phyloP scores from a whole-genome alignment of 2,888 invertebrate species.

The Thalpophila matura region DNA sequence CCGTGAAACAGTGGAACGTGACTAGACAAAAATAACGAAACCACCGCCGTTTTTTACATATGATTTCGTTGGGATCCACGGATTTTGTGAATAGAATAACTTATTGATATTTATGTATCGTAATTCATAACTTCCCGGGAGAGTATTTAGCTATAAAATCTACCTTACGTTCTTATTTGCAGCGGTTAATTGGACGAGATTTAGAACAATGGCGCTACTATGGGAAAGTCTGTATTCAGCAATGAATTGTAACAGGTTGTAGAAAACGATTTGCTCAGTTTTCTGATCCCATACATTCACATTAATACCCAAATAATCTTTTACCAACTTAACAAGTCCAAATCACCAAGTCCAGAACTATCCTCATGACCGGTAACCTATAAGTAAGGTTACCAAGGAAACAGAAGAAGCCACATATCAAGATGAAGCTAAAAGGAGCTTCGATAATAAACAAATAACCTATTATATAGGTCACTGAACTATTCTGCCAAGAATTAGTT shows the following conservation, averaged over 20 bases:
- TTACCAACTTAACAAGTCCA: too few species aligned
- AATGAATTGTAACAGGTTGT: too few species aligned
- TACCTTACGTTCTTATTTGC: not conserved
- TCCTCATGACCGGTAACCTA: too few species aligned
- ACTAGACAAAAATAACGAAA: conserved; percentile 67
- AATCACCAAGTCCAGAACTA: too few species aligned
- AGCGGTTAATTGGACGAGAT: not conserved
- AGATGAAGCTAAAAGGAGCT: too few species aligned
- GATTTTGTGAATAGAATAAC: conserved; percentile 52
- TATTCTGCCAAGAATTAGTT: conserved; percentile 6
- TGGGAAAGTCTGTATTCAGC: not conserved
- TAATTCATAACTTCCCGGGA: conserved; percentile 35
- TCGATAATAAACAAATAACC: conserved; percentile 2
- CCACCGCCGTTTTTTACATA: conserved; percentile 60
- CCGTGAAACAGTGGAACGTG: conserved; percentile 67
- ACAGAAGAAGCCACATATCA: not conserved
- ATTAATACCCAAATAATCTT: too few species aligned
- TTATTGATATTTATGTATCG: conserved; percentile 27
- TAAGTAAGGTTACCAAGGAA: too few species aligned
- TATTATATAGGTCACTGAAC: conserved; percentile 2
- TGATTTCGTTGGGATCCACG: conserved; percentile 42
- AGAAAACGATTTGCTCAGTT: not conserved
- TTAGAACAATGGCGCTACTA: not conserved
- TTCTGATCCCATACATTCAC: too few species aligned
- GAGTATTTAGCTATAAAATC: not conserved